phyloP scores from a whole-genome alignment of 2,113 vertebrate species.

The Tursiops truncatus region DNA sequence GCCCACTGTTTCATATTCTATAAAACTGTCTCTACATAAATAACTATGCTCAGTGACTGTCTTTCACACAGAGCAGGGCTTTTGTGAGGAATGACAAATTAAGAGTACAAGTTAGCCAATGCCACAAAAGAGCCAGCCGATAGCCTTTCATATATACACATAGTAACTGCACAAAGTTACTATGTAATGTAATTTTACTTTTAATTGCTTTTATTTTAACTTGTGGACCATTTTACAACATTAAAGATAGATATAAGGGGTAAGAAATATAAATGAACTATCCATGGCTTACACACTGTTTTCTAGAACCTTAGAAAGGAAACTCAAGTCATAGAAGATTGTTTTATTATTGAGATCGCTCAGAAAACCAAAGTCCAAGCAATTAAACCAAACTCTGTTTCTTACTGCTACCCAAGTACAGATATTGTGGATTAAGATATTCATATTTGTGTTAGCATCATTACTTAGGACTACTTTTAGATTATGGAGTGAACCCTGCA shows the following conservation, averaged over 20 bases:
- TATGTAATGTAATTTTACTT: background rate
- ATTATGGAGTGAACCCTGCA: background rate
- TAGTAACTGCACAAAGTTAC: background rate
- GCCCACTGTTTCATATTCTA: slow-evolving; percentile 61
- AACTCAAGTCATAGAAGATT: background rate
- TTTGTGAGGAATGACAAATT: slow-evolving; percentile 67
- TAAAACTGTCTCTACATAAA: slow-evolving; percentile 77
- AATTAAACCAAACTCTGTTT: background rate
- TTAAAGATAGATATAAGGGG: background rate
- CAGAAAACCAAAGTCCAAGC: background rate
- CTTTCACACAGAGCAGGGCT: slow-evolving; percentile 50
- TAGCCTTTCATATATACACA: background rate
- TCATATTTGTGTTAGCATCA: background rate
- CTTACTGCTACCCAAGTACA: background rate
- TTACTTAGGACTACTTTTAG: background rate
- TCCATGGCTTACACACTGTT: background rate
- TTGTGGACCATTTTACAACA: background rate
- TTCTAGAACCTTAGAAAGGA: background rate
- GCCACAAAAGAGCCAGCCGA: background rate
- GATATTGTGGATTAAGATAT: background rate
- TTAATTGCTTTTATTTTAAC: slow-evolving; percentile 10
- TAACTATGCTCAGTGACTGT: slow-evolving; percentile 57
- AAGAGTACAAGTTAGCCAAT: slow-evolving; percentile 14
- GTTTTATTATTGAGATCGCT: background rate
- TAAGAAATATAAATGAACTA: background rate